phyloP scores from a whole-genome alignment of 1,140 invertebrate species.

The Macrotrachela quadricornifera region DNA sequence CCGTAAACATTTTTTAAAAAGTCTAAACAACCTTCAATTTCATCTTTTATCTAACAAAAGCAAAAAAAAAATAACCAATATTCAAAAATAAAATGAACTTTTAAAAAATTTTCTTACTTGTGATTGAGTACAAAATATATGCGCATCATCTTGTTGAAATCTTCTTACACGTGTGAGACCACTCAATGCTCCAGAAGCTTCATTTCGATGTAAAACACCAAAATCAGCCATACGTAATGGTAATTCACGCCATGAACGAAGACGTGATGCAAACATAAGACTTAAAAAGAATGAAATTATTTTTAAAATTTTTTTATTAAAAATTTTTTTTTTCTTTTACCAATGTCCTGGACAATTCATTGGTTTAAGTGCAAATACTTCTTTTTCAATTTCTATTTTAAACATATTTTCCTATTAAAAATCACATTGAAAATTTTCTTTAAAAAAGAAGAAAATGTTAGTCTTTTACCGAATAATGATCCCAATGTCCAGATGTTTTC shows the following conservation, averaged over 20 bases:
- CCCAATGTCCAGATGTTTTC: conserved; percentile 94
- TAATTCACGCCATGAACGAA: conserved; percentile 76
- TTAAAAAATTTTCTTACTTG: conserved; percentile 35
- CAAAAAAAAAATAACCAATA: background rate
- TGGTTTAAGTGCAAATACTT: conserved; percentile 83
- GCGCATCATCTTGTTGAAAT: conserved; percentile 96
- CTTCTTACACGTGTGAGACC: conserved; percentile 79
- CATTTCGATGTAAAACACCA: conserved; percentile 91
- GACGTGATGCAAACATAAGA: conserved; percentile 64
- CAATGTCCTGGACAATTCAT: conserved; percentile 99
- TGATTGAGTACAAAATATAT: conserved; percentile 78
- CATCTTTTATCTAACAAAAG: conserved; percentile 58
- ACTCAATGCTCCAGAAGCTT: conserved; percentile 75
- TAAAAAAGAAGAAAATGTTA: conserved; percentile 41
- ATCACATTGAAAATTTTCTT: conserved; percentile 53
- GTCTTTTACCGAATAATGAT: conserved; percentile 68
- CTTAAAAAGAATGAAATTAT: conserved; percentile 27
- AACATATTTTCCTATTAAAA: conserved; percentile 67
- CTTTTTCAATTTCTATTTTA: conserved; percentile 83
- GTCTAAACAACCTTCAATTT: conserved; percentile 60
- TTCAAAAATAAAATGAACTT: too few relatives aligned
- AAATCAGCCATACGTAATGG: conserved; percentile 86
- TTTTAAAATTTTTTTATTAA: conserved; percentile 15
- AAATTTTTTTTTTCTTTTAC: conserved; percentile 33
- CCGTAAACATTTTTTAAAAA: conserved; percentile 67